These are phyloP conservation scores for Axinella damicornis DNA, from an alignment of 37 sponge, comb jelly and placozoan species.

Conservation along the genomic window DNA sequence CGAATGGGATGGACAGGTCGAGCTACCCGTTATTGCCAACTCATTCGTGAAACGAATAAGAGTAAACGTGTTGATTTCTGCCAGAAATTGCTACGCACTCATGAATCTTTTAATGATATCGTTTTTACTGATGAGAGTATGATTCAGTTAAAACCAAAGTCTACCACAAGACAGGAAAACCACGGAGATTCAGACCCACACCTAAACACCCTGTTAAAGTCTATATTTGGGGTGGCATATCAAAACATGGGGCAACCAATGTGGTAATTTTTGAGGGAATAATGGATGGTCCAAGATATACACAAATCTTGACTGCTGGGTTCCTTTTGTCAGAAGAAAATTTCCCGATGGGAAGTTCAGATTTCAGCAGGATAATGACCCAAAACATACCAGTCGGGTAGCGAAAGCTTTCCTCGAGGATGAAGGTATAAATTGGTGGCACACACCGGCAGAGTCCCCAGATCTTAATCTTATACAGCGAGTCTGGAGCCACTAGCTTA, in stretches of 20 bases:
- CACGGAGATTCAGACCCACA: neutral
- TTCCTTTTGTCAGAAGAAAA: neutral
- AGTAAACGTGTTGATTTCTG: neutral
- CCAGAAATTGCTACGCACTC: neutral
- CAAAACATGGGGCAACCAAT: slow-evolving; percentile 7
- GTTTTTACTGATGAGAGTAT: neutral
- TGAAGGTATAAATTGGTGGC: slow-evolving; percentile 40
- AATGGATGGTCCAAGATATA: slow-evolving; percentile 1
- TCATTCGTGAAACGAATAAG: neutral
- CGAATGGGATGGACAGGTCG: neutral
- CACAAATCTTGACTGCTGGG: neutral
- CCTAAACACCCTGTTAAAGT: slow-evolving; percentile 12
- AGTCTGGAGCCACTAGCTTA: slow-evolving; percentile 26
- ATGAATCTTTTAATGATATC: slow-evolving; percentile 7
- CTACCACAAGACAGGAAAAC: slow-evolving; percentile 3
- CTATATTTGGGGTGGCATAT: slow-evolving; percentile 5
- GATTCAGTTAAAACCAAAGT: neutral
- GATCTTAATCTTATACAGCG: slow-evolving; percentile 48
- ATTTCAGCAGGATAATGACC: slow-evolving; percentile 40
- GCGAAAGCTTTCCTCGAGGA: slow-evolving; percentile 17
- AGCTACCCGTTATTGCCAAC: neutral
- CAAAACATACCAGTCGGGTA: slow-evolving; percentile 28
- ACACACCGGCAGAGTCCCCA: slow-evolving; percentile 34
- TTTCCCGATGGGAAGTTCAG: neutral
- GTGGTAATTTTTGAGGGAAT: slow-evolving; percentile 11